Percentiles rank a stretch among this genome's conserved stretches.
These are phyloP conservation scores for Trachemys scripta DNA, from an alignment of 2,113 vertebrate species.

Conservation along the genomic window DNA sequence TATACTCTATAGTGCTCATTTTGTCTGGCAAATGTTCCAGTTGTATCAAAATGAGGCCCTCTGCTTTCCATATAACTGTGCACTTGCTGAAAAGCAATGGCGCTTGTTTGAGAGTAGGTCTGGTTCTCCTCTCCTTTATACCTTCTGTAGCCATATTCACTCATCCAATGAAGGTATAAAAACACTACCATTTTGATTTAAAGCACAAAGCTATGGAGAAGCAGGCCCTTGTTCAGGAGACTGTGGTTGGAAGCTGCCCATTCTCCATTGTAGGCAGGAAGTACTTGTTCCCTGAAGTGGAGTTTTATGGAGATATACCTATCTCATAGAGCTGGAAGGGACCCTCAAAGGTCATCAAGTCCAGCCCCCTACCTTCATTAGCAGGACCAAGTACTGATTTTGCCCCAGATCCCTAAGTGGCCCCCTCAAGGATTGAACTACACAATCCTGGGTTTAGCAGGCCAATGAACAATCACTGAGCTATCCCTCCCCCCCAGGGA, in stretches of 20 bases:
- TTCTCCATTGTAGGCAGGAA: rapidly evolving
- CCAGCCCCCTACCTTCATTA: no score
- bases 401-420: no score
- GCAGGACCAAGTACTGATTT: no score
- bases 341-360: no score
- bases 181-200: background rate
- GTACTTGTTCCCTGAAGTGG: background rate
- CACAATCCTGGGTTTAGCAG: no score
- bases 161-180: background rate
- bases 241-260: background rate
- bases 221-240: background rate
- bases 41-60: background rate
- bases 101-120: background rate
- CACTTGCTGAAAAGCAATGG: background rate
- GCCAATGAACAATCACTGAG: no score
- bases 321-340: no score
- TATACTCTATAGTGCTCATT: background rate
- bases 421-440: no score
- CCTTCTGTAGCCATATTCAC: rapidly evolving
- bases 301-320: background rate
- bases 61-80: background rate
- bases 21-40: background rate
- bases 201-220: background rate
- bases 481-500: background rate
- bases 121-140: background rate